These are phyloP conservation scores for Whitmania pigra DNA, from an alignment of 1,140 invertebrate genomes.

Conservation along the genomic window DNA sequence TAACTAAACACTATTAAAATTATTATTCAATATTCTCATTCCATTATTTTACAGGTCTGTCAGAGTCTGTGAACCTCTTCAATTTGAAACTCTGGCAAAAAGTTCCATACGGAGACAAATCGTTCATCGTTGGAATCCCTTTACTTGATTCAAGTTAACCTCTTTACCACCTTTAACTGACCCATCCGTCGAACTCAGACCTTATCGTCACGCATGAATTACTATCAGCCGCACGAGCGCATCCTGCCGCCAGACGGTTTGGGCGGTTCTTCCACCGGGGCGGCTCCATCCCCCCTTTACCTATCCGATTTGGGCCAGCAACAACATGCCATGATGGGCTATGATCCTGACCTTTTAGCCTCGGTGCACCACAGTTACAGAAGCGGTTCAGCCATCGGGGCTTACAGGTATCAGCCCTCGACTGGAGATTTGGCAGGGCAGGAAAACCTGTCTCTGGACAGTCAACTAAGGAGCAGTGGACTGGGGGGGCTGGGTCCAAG, in stretches of 20 bases:
- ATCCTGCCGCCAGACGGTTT: background rate
- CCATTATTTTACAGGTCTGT: too few species aligned
- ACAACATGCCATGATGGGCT: background rate
- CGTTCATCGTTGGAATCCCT: too few species aligned
- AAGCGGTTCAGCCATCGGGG: background rate
- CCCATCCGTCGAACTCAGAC: too few species aligned
- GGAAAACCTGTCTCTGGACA: background rate
- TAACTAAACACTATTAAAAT: too few species aligned
- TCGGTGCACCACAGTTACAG: slow-evolving; percentile 7
- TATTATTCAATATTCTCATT: too few species aligned
- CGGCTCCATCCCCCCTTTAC: background rate
- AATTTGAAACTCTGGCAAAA: too few species aligned
- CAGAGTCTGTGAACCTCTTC: too few species aligned
- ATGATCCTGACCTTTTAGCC: slow-evolving; percentile 9
- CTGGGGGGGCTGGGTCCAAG: background rate
- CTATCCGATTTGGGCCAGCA: background rate
- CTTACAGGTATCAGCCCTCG: background rate
- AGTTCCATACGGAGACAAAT: too few species aligned
- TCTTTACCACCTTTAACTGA: too few species aligned
- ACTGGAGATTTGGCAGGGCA: background rate
- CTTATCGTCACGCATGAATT: slow-evolving; percentile 3
- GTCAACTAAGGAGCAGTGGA: background rate
- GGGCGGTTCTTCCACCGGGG: too few species aligned
- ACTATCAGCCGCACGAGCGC: slow-evolving; percentile 7
- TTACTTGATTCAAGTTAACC: too few species aligned